Base-by-base conservation (phyloP, 2,113 vertebrate species). In the Progne subis region DNA sequence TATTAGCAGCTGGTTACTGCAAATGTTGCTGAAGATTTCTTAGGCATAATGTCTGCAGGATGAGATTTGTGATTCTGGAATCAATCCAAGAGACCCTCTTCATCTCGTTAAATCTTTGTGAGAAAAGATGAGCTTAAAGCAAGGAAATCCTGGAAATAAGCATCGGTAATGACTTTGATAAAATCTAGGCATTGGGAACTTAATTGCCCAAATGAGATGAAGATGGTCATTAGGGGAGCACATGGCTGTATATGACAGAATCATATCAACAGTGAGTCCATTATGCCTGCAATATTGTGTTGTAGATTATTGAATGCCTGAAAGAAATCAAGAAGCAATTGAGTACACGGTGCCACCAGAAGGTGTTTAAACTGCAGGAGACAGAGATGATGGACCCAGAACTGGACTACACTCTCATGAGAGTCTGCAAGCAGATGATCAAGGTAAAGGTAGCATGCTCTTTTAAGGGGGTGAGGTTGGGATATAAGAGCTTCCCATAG, bases 401-500 rank as follows among this genome's bases (percentile, higher is more conserved):
- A 37, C 96, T 99, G 43, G 99, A 99, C 97, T 99, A 99, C 55
- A 99, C 99, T 0, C 99, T 99, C 57, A 99, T 99, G 99, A 98
- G 98, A 72, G 99, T 99, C 92, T 99, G 99, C 97, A 99, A 99
- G 92, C 99, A 99, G 96, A 99, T 99, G 99, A 99, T 99, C 93
- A 98, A 99, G 98, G 99, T 99, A 84, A 97, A 19, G 61, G 18
- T 6, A 5, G 28, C 46, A 24, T 16, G 63, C 34, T 84, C 31
- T 19, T 82, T 41, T 24, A 29, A 53, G 61, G 59, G 25, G 9
- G 19, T 46, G 16, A 53, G 37, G 19, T 28, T 49, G 44, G 50
- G 32, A 6, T 61, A 0, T 47, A 1, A 1, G 32, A 64, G 41
- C 41, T 88, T 71, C 57, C 32, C 13, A 6, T 57, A 65, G 63